Conservation (phyloP, 2,113 vertebrate species). For the Tonatia bakeri region DNA sequence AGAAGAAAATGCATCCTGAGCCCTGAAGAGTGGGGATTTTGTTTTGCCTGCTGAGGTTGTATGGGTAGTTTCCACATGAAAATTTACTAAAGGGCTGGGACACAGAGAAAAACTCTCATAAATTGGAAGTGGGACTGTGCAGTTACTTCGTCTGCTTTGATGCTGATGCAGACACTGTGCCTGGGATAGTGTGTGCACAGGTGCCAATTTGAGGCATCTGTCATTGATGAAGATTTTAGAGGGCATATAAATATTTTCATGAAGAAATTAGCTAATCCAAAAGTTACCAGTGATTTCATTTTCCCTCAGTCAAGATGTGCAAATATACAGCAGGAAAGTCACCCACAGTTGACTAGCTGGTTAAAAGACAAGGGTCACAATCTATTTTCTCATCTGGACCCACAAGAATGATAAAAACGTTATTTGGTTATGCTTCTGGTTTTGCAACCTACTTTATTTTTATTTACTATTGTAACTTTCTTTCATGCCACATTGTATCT, state of each 20-base stretch:
- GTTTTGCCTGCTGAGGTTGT: background rate
- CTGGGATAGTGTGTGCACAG: background rate
- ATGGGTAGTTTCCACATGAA: background rate
- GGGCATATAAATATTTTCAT: background rate
- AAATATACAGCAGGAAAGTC: background rate
- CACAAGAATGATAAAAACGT: background rate
- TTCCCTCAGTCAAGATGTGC: background rate
- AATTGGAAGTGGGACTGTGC: background rate
- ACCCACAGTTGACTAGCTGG: background rate
- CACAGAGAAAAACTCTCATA: background rate
- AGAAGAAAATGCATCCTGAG: constrained; percentile 6
- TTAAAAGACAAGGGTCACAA: background rate
- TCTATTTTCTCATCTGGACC: background rate
- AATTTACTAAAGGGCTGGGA: background rate
- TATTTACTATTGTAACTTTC: background rate
- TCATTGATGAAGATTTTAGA: background rate
- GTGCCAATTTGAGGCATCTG: background rate
- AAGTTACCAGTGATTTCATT: background rate
- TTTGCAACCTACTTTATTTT: background rate
- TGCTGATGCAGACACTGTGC: background rate
- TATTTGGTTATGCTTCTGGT: background rate
- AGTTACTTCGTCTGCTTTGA: background rate
- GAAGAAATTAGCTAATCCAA: background rate
- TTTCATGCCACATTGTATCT: background rate
- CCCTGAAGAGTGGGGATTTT: background rate